Evolutionary conservation across 2,113 vertebrate species (phyloP), one percentile per base, ranked within the genome.

Genomic region (Ciconia maguari): DNA sequence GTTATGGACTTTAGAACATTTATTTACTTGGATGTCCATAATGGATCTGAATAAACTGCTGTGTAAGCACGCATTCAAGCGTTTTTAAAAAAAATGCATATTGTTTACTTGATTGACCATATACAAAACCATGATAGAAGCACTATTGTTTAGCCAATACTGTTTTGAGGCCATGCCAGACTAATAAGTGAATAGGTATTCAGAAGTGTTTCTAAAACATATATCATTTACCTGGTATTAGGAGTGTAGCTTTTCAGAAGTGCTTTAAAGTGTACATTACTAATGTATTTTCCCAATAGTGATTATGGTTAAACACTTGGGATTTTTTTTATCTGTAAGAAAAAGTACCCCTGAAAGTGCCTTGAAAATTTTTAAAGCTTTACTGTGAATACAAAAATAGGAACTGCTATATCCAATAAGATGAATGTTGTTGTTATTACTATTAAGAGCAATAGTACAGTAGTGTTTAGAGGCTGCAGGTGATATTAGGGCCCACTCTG

Each of bases 211-310:
- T 96, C 89, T 97, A 96, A 98, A 97, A 96, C 95, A 96, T 89
- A 96, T 97, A 96, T 98, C 96, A 98, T 97, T 98, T 98, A 97
- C 89, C 85, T 97, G 87, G 94, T 95, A 94, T 97, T 96, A 95
- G 87, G 86, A 97, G 91, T 97, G 89, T 97, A 95, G 96, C 89
- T 97, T 94, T 97, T 96, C 95, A 95, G 94, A 96, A 97, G 93
- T 98, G 92, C 96, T 96, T 76, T 93, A 96, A 98, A 97, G 89
- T 96, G 96, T 93, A 58, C 55, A 93, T 94, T 97, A 90, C 87
- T 97, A 91, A 96, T 89, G 93, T 96, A 95, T 97, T 97, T 97
- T 95, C 78, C 76, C 90, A 96, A 96, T 96, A 94, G 96, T 85
- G 82, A 94, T 97, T 97, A 94, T 18, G 49, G 84, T 95, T 97